A percentile compares a stretch with the other conserved stretches of the same genome.
These are phyloP conservation scores for Syncerus caffer DNA, from an alignment of 2,797 vertebrate genomes.

Conservation along the genomic window DNA sequence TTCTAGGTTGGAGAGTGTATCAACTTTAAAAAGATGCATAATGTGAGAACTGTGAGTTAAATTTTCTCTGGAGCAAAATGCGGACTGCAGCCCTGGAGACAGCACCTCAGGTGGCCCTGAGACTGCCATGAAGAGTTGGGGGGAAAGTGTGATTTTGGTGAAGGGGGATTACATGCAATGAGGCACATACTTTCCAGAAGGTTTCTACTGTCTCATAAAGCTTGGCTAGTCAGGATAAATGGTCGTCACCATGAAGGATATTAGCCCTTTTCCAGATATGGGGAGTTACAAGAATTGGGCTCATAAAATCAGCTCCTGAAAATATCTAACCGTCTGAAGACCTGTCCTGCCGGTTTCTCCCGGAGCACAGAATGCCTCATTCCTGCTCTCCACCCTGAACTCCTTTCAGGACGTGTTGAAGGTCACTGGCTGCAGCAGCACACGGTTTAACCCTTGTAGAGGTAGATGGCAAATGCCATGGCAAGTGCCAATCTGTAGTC, in stretches of 20 bases:
- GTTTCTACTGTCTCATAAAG: background rate
- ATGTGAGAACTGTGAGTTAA: background rate
- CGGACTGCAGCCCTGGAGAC: background rate
- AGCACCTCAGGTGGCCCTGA: background rate
- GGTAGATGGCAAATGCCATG: background rate
- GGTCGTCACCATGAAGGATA: background rate
- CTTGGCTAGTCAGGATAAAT: background rate
- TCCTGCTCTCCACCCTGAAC: background rate
- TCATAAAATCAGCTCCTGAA: background rate
- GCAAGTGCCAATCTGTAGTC: background rate
- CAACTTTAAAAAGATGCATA: background rate
- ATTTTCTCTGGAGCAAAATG: background rate
- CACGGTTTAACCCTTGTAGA: background rate
- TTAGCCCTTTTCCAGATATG: background rate
- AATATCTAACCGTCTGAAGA: background rate
- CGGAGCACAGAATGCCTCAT: background rate
- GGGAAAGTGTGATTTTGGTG: background rate
- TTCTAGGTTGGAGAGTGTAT: background rate
- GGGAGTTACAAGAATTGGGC: background rate
- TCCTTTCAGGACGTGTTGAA: background rate
- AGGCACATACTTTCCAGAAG: background rate
- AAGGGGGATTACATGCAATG: background rate
- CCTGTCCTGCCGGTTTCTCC: background rate
- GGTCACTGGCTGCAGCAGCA: background rate
- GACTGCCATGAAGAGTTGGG: background rate